Evolutionary conservation across 2,888 invertebrate genomes (phyloP).

Genomic region (Pachymerium ferrugineum): DNA sequence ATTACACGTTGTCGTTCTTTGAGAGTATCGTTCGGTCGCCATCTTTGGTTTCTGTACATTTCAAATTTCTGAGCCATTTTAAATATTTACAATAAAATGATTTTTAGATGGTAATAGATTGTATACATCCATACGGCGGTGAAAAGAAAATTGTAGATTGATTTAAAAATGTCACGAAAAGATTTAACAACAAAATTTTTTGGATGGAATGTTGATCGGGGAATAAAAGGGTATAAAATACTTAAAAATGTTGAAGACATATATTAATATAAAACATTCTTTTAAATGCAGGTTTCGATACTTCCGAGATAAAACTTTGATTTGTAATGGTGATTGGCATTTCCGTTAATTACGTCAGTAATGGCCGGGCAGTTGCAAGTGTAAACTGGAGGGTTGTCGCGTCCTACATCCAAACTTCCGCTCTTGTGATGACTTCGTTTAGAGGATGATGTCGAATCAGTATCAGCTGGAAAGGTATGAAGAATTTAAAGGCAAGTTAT

Average conservation of each 20-base stretch:
- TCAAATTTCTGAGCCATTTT: too few species aligned
- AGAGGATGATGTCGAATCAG: not conserved
- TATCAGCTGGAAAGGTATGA: not conserved
- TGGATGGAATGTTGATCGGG: not conserved
- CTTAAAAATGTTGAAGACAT: not conserved
- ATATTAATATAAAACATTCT: not conserved
- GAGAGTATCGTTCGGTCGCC: too few species aligned
- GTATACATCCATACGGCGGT: not conserved
- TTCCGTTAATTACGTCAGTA: not conserved
- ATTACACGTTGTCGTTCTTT: too few species aligned
- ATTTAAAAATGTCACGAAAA: not conserved
- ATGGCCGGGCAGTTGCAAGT: not conserved
- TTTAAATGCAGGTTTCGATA: conserved; percentile 10
- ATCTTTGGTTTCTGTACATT: too few species aligned
- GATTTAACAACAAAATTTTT: not conserved
- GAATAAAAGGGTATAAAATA: not conserved
- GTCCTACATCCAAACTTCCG: not conserved
- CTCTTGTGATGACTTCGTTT: conserved; percentile 4
- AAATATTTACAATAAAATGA: too few species aligned
- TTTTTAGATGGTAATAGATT: too few species aligned
- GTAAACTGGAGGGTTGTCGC: not conserved
- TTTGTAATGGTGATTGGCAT: not conserved
- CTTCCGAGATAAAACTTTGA: not conserved
- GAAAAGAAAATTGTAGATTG: not conserved
- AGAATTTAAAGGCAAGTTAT: too few species aligned